phyloP scores from a whole-genome alignment of 2,888 invertebrate species.

The Abscondita cerata region DNA sequence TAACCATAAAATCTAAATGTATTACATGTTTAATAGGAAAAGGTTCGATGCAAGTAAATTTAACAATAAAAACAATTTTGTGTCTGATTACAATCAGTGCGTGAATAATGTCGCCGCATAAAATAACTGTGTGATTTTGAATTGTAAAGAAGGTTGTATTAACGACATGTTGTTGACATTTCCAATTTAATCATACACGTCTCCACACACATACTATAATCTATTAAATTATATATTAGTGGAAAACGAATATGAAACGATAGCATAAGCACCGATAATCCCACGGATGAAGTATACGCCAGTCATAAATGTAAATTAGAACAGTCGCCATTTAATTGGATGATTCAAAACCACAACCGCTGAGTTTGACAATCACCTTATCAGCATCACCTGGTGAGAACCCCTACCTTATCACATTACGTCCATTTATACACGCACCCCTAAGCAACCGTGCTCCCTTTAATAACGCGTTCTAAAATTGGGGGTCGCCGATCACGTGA shows the following conservation, averaged over 20 bases:
- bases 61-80: constrained; percentile 6
- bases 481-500: constrained; percentile 29
- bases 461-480: constrained; percentile 27
- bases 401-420: constrained; percentile 42
- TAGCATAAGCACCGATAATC: constrained; percentile 37
- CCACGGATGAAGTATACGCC: constrained; percentile 33
- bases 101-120: constrained; percentile 5
- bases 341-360: constrained; percentile 34
- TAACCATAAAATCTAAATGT: too few species aligned
- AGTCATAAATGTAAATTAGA: constrained; percentile 41
- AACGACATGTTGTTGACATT: constrained; percentile 32
- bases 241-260: constrained; percentile 37
- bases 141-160: constrained; percentile 25
- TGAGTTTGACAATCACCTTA: constrained; percentile 38
- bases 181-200: constrained; percentile 21
- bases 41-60: too few species aligned
- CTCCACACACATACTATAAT: constrained; percentile 19
- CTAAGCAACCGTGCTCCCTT: constrained; percentile 28
- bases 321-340: constrained; percentile 39
- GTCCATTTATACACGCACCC: constrained; percentile 35
- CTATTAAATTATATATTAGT: constrained; percentile 29
- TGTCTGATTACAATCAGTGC: background rate
- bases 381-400: constrained; percentile 41
- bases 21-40: too few species aligned
- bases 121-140: constrained; percentile 17